These are phyloP conservation scores for Anas bernieri DNA, from an alignment of 2,797 vertebrate genomes.

Conservation along the genomic window DNA sequence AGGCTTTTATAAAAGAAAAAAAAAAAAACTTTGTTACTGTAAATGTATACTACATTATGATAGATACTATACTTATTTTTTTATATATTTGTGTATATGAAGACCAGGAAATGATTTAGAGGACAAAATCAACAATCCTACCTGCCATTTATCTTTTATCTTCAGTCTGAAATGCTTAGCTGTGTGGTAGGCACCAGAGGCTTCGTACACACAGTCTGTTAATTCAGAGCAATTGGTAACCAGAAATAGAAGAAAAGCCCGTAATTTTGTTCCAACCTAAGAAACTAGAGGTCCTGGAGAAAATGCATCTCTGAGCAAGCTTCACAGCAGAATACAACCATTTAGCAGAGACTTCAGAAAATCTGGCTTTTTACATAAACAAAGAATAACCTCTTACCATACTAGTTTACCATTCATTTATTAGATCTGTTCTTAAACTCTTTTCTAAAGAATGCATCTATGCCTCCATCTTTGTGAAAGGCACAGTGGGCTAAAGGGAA, in stretches of 20 bases:
- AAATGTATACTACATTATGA: not conserved
- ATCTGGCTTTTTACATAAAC: not conserved
- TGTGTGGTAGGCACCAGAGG: not conserved
- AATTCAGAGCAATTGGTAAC: not conserved
- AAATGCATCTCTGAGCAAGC: not conserved
- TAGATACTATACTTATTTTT: not conserved
- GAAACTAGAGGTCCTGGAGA: not conserved
- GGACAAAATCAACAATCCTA: not conserved
- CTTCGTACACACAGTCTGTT: not conserved
- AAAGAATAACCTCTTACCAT: not conserved
- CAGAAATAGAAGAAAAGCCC: not conserved
- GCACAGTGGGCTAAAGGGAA: not conserved
- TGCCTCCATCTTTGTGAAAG: not conserved
- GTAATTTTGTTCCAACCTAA: not conserved
- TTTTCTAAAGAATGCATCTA: not conserved
- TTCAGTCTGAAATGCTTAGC: not conserved
- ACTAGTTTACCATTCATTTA: not conserved
- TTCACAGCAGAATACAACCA: not conserved
- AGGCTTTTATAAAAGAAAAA: not conserved
- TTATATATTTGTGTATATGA: not conserved
- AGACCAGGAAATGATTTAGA: not conserved
- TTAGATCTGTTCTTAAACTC: not conserved
- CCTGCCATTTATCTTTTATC: not conserved
- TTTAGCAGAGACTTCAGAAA: not conserved
- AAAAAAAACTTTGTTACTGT: not conserved